These are phyloP conservation scores for Solea senegalensis DNA, from an alignment of 2,113 vertebrate species.

Conservation along the genomic window DNA sequence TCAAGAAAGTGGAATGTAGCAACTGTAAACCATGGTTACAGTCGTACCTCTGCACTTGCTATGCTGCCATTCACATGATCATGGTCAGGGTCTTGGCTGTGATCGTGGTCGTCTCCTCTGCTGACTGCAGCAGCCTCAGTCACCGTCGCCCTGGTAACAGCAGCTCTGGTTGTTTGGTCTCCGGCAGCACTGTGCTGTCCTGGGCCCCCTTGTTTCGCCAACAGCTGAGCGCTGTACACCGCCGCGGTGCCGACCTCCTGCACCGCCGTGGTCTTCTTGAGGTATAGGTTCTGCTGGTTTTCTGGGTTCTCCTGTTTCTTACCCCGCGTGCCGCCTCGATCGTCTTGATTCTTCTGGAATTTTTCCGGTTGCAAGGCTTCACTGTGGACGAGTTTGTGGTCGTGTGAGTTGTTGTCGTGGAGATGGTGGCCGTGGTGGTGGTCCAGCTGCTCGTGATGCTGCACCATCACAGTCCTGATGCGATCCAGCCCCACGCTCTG, in stretches of 20 bases:
- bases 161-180: background rate
- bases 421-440: slow-evolving; percentile 26
- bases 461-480: slow-evolving; percentile 81
- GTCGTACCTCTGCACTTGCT: slow-evolving; percentile 46
- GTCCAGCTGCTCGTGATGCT: slow-evolving; percentile 72
- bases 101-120: background rate
- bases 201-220: background rate
- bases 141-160: slow-evolving; percentile 12
- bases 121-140: slow-evolving; percentile 13
- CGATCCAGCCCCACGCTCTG: slow-evolving; percentile 88
- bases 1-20: too few species aligned
- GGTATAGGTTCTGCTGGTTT: slow-evolving; percentile 67
- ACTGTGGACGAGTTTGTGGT: slow-evolving; percentile 63
- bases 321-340: background rate
- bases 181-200: background rate
- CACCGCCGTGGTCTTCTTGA: slow-evolving; percentile 59
- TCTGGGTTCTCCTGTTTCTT: slow-evolving; percentile 66
- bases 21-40: background rate
- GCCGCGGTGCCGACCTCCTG: slow-evolving; percentile 59
- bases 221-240: slow-evolving; percentile 29
- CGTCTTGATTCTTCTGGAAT: slow-evolving; percentile 3
- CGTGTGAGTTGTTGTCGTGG: slow-evolving; percentile 28
- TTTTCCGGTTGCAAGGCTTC: slow-evolving; percentile 16
- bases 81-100: background rate
- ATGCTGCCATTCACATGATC: slow-evolving; percentile 1